Evolutionary conservation across 2,888 invertebrate species (phyloP), one percentile per base, ranked within the genome.

Genomic region (Belgica antarctica): DNA sequence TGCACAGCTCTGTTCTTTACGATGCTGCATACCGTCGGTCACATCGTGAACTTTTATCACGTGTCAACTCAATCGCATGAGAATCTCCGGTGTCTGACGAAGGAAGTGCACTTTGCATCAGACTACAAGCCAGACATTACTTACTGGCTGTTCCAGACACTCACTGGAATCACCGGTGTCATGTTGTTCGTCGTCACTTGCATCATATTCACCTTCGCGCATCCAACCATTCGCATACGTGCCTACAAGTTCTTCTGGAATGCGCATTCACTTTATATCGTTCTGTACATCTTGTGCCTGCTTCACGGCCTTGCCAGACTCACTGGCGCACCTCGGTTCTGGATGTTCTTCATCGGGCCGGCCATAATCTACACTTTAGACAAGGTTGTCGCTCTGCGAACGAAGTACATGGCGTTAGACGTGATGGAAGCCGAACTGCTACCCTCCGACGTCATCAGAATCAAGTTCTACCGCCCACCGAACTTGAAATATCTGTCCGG

Each of bases 1-100:
- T 92, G 94, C 74, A 96, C 96, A 0, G 96, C 94, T 0, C 81
- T 95, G 0, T 94, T 96, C 81, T 96, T 96, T 81, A 93, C 95
- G 0, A 82, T 96, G 1, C 82, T 96, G 0, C 96, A 97, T 77
- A 92, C 95, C 0, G 89, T 94, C 1, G 96, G 96, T 0, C 97
- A 97, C 76, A 90, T 96, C 77, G 93, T 97, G 31, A 97, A 97
- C 81, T 97, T 97, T 80, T 97, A 97, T 78, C 96, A 97, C 77
- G 92, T 97, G 0, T 95, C 95, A 2, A 96, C 96, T 0, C 97
- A 97, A 77, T 94, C 96, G 0, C 84, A 95, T 1, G 95, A 94
- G 76, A 94, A 97, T 79, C 81, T 97, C 1, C 86, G 90, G 31
- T 97, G 96, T 77, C 83, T 97, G 4, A 96, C 96, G 1, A 90